Conservation (phyloP, 2,888 invertebrate species). For the Oasisia sp. region DNA sequence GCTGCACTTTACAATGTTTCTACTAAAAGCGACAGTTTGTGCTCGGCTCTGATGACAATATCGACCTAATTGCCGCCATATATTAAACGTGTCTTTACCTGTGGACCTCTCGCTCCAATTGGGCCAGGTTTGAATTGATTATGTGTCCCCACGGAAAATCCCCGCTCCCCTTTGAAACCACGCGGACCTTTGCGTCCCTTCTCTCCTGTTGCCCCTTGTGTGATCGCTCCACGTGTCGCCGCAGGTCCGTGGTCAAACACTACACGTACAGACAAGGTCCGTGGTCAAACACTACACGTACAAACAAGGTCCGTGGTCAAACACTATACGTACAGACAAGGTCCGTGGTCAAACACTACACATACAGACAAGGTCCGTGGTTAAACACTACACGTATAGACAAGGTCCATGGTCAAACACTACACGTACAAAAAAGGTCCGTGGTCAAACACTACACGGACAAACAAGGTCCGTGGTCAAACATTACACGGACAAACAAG, state of each 20-base stretch:
- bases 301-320: no score
- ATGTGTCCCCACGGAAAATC: neutral
- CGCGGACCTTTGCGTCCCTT: neutral
- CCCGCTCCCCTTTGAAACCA: neutral
- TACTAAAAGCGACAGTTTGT: neutral
- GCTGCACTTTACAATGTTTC: neutral
- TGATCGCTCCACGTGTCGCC: neutral
- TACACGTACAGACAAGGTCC: no score
- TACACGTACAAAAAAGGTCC: no score
- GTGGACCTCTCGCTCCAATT: neutral
- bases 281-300: no score
- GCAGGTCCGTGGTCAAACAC: neutral
- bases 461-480: no score
- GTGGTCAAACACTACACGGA: no score
- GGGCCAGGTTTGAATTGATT: neutral
- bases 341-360: no score
- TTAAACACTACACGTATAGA: no score
- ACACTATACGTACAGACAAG: no score
- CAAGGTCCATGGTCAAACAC: no score
- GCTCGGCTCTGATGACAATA: neutral
- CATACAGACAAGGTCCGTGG: no score
- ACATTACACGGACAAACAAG: no score
- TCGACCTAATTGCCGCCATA: neutral
- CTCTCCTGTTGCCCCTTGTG: neutral
- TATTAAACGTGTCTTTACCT: neutral